phyloP scores from a whole-genome alignment of 2,113 vertebrate genomes.

The Echinops telfairi region DNA sequence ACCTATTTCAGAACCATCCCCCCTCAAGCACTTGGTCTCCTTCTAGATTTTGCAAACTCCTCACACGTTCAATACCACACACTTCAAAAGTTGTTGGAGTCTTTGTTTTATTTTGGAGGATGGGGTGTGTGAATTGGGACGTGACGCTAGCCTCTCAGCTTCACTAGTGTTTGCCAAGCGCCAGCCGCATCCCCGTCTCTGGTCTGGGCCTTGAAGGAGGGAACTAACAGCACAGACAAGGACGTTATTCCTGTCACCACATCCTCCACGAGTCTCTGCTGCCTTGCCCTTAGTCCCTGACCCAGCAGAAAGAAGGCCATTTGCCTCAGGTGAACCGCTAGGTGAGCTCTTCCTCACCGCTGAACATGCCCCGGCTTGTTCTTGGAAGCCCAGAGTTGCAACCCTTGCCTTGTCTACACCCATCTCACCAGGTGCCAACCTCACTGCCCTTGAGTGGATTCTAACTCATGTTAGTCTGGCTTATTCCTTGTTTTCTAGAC shows the following conservation, averaged over 20 bases:
- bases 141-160: not conserved
- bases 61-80: not conserved
- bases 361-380: not conserved
- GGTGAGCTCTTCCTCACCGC: not conserved
- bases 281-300: not conserved
- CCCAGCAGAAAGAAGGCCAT: not conserved
- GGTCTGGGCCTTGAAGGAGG: not conserved
- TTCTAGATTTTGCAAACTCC: constrained; percentile 62
- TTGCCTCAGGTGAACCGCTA: not conserved
- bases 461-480: not conserved
- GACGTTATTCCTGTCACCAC: not conserved
- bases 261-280: not conserved
- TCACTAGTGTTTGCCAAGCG: no score
- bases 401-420: not conserved
- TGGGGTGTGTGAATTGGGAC: not conserved
- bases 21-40: constrained; percentile 47
- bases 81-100: not conserved
- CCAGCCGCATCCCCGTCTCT: not conserved
- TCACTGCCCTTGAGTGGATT: no score
- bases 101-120: not conserved
- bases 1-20: constrained; percentile 62
- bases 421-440: no score
- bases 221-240: not conserved
- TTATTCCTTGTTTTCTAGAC: not conserved
- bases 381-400: not conserved